These are phyloP conservation scores for Parascotia fuliginaria DNA, from an alignment of 2,888 invertebrate genomes.

Conservation along the genomic window DNA sequence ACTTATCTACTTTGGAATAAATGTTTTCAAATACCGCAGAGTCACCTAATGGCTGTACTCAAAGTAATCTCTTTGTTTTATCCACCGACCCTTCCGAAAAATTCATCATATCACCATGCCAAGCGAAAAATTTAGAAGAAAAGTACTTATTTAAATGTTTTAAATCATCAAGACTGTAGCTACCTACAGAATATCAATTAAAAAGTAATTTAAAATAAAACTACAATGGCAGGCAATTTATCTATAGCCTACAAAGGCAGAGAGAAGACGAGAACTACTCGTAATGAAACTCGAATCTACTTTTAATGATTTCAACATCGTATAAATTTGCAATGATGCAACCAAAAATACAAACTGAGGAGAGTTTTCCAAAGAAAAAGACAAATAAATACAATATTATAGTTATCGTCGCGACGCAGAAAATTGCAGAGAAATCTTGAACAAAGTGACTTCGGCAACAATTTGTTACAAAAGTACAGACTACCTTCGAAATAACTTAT, in stretches of 20 bases:
- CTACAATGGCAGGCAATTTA: no score
- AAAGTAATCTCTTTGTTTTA: slow-evolving; percentile 51
- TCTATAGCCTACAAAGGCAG: no score
- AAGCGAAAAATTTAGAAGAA: slow-evolving; percentile 26
- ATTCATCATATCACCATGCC: slow-evolving; percentile 43
- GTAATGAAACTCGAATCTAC: no score
- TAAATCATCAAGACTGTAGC: slow-evolving; percentile 12
- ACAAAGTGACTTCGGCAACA: slow-evolving; percentile 21
- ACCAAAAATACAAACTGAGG: no score
- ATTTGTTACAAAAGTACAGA: slow-evolving; percentile 24
- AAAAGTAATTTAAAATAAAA: slow-evolving; percentile 2
- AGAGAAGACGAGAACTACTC: no score
- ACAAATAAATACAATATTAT: background rate
- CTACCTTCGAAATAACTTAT: slow-evolving; percentile 11
- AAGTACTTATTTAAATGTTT: slow-evolving; percentile 4
- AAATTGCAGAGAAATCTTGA: slow-evolving; percentile 12
- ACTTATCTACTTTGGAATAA: slow-evolving; percentile 39
- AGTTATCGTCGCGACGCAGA: slow-evolving; percentile 1
- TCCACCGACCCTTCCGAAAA: slow-evolving; percentile 36
- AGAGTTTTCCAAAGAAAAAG: no score
- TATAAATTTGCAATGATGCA: no score
- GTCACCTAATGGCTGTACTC: slow-evolving; percentile 44
- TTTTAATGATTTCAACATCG: no score
- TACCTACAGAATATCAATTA: slow-evolving; percentile 9
- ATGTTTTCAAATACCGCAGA: slow-evolving; percentile 41